These are phyloP conservation scores for Pseudorhiza aurosa DNA, from an alignment of 30 jellyfish, hydroid and myxozoan species.

Conservation along the genomic window DNA sequence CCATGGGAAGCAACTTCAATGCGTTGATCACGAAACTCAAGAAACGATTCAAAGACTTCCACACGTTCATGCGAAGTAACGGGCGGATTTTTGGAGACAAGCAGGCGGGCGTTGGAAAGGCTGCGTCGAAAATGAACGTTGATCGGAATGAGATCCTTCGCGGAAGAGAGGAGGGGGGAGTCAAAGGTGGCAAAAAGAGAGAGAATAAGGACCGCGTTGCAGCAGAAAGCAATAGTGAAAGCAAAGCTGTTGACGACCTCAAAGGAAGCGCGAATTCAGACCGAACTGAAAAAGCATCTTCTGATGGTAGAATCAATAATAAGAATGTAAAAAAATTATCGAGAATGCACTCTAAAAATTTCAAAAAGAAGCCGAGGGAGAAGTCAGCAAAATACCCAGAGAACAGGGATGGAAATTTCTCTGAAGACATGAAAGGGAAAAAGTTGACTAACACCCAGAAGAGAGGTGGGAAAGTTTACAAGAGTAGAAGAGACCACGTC, in stretches of 20 bases:
- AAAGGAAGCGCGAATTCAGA: background rate
- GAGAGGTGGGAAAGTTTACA: background rate
- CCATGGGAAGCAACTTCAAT: slow-evolving; percentile 6
- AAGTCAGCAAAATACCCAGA: background rate
- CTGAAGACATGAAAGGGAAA: background rate
- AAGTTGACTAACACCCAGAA: background rate
- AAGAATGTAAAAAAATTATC: background rate
- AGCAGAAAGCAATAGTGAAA: background rate
- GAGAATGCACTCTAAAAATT: background rate
- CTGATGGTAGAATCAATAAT: no score
- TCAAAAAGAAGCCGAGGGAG: background rate
- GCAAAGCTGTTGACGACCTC: background rate
- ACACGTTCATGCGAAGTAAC: slow-evolving; percentile 17
- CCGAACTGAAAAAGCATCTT: background rate
- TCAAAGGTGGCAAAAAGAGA: no score
- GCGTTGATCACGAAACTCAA: slow-evolving; percentile 16
- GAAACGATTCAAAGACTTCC: slow-evolving; percentile 13
- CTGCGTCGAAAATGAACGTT: background rate
- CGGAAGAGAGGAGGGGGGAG: background rate
- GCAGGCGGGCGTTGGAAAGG: background rate
- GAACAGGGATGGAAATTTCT: background rate
- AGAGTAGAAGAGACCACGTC: background rate
- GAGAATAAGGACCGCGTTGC: background rate
- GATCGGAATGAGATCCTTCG: background rate
- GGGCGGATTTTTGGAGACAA: slow-evolving; percentile 20